Evolutionary conservation across 2,113 vertebrate genomes (phyloP).

Genomic region (Mesocricetus auratus): DNA sequence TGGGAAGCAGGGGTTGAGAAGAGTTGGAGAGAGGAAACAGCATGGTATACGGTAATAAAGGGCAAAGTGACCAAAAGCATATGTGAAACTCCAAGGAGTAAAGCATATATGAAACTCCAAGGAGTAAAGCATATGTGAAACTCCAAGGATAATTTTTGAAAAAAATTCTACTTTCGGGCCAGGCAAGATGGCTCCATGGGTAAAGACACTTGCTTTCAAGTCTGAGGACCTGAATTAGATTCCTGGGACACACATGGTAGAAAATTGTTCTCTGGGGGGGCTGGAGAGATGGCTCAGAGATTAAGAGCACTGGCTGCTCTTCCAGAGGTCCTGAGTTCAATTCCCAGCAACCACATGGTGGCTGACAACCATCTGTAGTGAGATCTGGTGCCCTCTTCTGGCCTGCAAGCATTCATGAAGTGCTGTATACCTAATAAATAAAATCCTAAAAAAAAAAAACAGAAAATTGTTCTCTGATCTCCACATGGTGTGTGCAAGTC

Average conservation of each 20-base stretch:
- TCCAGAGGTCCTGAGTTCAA: too few relatives aligned
- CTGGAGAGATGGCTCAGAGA: too few relatives aligned
- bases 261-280: not conserved
- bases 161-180: not conserved
- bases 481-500: too few relatives aligned
- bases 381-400: too few relatives aligned
- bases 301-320: too few relatives aligned
- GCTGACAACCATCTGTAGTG: too few relatives aligned
- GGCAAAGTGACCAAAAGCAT: not conserved
- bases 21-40: not conserved
- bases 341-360: too few relatives aligned
- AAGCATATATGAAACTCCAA: not conserved
- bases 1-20: not conserved
- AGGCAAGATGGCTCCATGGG: not conserved
- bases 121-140: not conserved
- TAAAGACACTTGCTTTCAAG: not conserved
- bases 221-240: not conserved
- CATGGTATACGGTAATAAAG: not conserved
- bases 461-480: not conserved
- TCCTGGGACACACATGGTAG: not conserved
- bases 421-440: too few relatives aligned
- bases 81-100: too few relatives aligned
- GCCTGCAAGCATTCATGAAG: too few relatives aligned
- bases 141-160: not conserved
- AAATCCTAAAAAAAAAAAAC: too few relatives aligned